These are phyloP conservation scores for Drosophila robusta DNA, from an alignment of 2,888 invertebrate genomes.

Conservation along the genomic window DNA sequence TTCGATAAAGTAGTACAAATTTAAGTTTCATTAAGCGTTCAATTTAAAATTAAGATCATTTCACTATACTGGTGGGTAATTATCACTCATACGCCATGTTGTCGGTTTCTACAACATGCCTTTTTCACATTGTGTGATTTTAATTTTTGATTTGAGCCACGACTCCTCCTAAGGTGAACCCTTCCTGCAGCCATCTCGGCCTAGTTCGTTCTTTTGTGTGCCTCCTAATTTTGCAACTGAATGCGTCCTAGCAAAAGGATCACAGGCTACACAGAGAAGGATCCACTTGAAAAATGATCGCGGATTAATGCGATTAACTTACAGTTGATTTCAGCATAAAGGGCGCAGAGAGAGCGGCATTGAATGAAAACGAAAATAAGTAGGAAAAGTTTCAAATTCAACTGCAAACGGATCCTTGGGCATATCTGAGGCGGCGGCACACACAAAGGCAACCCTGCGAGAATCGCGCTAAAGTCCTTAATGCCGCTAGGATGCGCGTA, in stretches of 20 bases:
- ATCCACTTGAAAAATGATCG: conserved; percentile 78
- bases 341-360: conserved; percentile 32
- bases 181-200: background rate
- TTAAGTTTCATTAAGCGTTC: too few relatives aligned
- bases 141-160: conserved; percentile 20
- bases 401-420: conserved; percentile 47
- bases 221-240: conserved; percentile 60
- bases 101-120: background rate
- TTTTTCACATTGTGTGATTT: background rate
- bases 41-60: background rate
- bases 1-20: too few relatives aligned
- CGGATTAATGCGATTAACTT: conserved; percentile 82
- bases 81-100: conserved; percentile 40
- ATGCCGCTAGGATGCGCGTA: conserved; percentile 73
- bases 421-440: conserved; percentile 25
- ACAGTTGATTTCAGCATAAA: conserved; percentile 79
- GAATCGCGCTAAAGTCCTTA: conserved; percentile 81
- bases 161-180: background rate
- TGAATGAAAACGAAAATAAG: conserved; percentile 41
- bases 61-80: background rate
- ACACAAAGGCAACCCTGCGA: conserved; percentile 48
- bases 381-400: conserved; percentile 71
- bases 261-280: conserved; percentile 16
- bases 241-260: conserved; percentile 54
- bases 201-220: conserved; percentile 44